Evolutionary conservation across 2,888 invertebrate genomes (phyloP).

Genomic region (Oscheius sp.): DNA sequence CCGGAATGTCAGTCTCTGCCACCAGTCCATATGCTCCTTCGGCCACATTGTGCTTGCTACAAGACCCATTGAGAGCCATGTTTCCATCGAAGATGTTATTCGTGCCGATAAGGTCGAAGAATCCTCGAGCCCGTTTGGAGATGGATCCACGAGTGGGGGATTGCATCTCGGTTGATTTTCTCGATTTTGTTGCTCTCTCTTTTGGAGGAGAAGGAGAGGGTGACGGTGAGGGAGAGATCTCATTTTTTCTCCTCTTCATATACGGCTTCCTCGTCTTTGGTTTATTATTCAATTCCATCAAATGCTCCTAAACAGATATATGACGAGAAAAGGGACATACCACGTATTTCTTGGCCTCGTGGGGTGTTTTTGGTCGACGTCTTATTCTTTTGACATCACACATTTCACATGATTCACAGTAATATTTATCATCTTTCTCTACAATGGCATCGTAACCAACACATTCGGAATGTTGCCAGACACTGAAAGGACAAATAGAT

Average conservation of each 20-base stretch:
- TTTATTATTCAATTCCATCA: too few relatives aligned
- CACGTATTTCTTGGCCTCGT: not conserved
- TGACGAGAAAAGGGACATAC: not conserved
- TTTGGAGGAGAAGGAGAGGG: too few relatives aligned
- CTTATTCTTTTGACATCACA: not conserved
- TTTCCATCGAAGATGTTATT: not conserved
- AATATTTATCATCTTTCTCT: not conserved
- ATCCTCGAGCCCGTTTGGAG: not conserved
- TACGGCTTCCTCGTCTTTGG: not conserved
- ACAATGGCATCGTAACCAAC: not conserved
- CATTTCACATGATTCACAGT: constrained; percentile 1
- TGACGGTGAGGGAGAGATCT: too few relatives aligned
- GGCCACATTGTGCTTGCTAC: not conserved
- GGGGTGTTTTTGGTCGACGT: not conserved
- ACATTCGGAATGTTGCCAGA: constrained; percentile 18
- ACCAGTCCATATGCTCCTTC: constrained; percentile 8
- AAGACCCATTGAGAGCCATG: not conserved
- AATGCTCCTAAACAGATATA: not conserved
- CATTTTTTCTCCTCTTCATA: not conserved
- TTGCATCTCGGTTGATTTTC: not conserved
- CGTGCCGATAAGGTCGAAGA: not conserved
- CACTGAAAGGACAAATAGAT: constrained; percentile 1
- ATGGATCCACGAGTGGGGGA: not conserved
- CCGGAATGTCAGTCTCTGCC: not conserved
- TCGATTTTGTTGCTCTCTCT: not conserved